A percentile compares a stretch with the other conserved stretches of the same genome.
phyloP scores from a whole-genome alignment of 2,888 invertebrate species.

The Hypsopygia costalis region DNA sequence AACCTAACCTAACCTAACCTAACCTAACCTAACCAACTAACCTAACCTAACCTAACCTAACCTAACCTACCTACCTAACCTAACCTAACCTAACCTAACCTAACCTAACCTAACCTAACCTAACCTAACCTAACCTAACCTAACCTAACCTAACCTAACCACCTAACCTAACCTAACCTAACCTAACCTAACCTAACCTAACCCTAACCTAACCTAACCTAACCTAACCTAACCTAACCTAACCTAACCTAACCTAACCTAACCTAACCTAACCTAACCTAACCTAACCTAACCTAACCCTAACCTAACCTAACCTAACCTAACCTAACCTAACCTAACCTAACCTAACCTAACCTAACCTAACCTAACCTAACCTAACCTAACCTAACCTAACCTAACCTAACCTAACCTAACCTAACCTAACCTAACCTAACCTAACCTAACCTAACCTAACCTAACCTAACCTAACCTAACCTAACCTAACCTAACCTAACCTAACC shows the following conservation, averaged over 20 bases:
- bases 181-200: constrained; percentile 9
- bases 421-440: constrained; percentile 14
- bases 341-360: constrained; percentile 12
- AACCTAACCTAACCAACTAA: constrained; percentile 16
- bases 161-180: constrained; percentile 12
- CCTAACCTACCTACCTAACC: constrained; percentile 13
- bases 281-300: neutral
- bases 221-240: constrained; percentile 11
- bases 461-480: constrained; percentile 19
- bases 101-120: constrained; percentile 6
- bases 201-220: constrained; percentile 13
- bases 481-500: constrained; percentile 18
- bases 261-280: constrained; percentile 14
- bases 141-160: constrained; percentile 6
- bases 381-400: constrained; percentile 12
- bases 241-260: constrained; percentile 18
- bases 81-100: constrained; percentile 16
- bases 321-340: constrained; percentile 13
- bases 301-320: constrained; percentile 17
- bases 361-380: constrained; percentile 13
- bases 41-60: constrained; percentile 18
- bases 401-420: constrained; percentile 11
- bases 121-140: constrained; percentile 12
- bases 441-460: constrained; percentile 9
- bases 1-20: constrained; percentile 13